Conservation (phyloP, 2,888 invertebrate species). For the Cheilosia grossa region DNA sequence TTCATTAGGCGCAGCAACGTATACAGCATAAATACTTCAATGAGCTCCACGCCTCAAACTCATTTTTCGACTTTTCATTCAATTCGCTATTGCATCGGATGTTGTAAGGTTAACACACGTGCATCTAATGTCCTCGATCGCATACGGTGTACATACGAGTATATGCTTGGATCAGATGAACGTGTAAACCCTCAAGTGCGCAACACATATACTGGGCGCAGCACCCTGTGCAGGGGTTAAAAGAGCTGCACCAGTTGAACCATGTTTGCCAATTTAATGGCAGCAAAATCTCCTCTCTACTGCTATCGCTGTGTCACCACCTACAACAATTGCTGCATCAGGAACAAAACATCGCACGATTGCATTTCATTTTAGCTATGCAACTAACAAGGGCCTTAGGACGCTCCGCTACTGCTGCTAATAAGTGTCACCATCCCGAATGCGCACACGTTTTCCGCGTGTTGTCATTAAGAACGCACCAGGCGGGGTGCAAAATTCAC, state of each 20-base stretch:
- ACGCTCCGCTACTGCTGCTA: slow-evolving; percentile 63
- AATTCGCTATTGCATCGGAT: slow-evolving; percentile 39
- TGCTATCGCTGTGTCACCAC: slow-evolving; percentile 24
- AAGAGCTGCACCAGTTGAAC: slow-evolving; percentile 71
- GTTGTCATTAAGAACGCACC: slow-evolving; percentile 57
- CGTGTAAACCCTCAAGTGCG: slow-evolving; percentile 61
- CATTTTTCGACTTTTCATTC: slow-evolving; percentile 9
- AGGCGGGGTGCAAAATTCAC: slow-evolving; percentile 6
- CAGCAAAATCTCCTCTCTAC: slow-evolving; percentile 12
- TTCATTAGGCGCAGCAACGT: slow-evolving; percentile 54
- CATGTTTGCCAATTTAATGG: slow-evolving; percentile 72
- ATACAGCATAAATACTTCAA: slow-evolving; percentile 16
- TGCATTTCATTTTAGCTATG: slow-evolving; percentile 64
- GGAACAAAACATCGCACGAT: slow-evolving; percentile 45
- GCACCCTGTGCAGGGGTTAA: slow-evolving; percentile 45
- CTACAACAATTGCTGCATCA: slow-evolving; percentile 59
- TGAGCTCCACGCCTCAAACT: background rate
- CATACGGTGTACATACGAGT: background rate
- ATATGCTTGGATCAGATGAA: slow-evolving; percentile 64
- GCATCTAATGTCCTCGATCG: slow-evolving; percentile 70
- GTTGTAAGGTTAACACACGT: slow-evolving; percentile 53
- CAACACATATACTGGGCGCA: slow-evolving; percentile 26
- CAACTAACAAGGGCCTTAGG: slow-evolving; percentile 52
- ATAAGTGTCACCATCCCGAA: slow-evolving; percentile 70
- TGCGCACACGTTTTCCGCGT: slow-evolving; percentile 23